These are phyloP conservation scores for Seira ritae DNA, from an alignment of 2,888 invertebrate species.

Conservation along the genomic window DNA sequence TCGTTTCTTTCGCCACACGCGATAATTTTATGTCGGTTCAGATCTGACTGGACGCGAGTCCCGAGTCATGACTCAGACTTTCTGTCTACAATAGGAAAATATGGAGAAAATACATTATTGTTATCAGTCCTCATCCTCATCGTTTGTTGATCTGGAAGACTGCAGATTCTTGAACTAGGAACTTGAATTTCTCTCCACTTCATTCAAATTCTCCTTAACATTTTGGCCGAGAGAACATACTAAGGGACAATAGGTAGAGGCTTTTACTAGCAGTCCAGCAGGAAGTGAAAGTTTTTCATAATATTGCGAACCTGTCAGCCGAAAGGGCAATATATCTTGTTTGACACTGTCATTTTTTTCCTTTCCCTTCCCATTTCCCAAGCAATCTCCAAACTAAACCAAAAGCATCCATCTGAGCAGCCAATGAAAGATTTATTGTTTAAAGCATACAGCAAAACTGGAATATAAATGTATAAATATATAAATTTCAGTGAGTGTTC, in stretches of 20 bases:
- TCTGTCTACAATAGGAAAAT: neutral
- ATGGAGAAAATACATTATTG: neutral
- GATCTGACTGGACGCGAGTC: neutral
- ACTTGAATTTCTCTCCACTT: neutral
- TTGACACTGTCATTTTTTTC: constrained; percentile 60
- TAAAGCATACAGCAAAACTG: constrained; percentile 3
- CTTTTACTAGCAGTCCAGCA: constrained; percentile 4
- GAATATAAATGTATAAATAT: neutral
- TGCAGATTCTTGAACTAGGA: neutral
- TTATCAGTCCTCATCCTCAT: neutral
- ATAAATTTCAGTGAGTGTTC: neutral
- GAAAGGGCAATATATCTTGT: constrained; percentile 57
- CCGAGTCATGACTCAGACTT: neutral
- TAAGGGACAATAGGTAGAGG: neutral
- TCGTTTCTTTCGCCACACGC: neutral
- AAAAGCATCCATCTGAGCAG: constrained; percentile 51
- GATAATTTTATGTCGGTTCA: neutral
- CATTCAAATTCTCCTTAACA: constrained; percentile 15
- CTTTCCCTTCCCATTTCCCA: constrained; percentile 26
- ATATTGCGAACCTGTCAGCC: constrained; percentile 34
- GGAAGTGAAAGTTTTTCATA: constrained; percentile 51
- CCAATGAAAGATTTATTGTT: constrained; percentile 64
- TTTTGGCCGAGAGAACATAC: neutral
- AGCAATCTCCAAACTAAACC: constrained; percentile 50
- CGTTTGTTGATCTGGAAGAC: neutral